Evolutionary conservation across 2,113 vertebrate genomes (phyloP), one percentile per base, ranked within the genome.

Genomic region (Carassius carassius): DNA sequence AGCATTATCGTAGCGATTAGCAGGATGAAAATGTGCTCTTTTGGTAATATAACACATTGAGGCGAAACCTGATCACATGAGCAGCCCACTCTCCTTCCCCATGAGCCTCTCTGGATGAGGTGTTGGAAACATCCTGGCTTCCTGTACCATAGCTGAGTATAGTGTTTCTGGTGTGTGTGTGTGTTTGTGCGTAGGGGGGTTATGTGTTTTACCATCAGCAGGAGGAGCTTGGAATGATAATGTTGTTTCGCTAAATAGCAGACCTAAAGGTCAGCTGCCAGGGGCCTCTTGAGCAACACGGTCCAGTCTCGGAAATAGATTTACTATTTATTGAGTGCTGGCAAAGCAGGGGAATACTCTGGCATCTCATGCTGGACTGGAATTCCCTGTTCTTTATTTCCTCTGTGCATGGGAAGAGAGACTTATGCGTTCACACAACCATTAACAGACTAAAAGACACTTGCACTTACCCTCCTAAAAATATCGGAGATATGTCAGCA

Each of bases 11-110:
- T 88, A 76, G 70, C 90, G 91, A 95, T 95, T 94, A 94, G 93
- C 90, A 82, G 90, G 91, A 91, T 90, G 90, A 93, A 95, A 86
- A 94, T 94, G 93, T 92, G 93, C 93, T 94, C 93, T 94, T 93
- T 95, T 95, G 93, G 93, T 94, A 95, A 95, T 93, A 92, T 91
- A 94, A 94, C 94, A 94, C 92, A 94, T 90, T 90, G 90, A 92
- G 89, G 83, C 81, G 94, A 94, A 95, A 95, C 92, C 91, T 91
- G 93, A 95, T 94, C 94, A 89, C 88, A 49, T 12, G n/a, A 76
- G 74, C 79, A 78, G 80, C 32, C 84, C 82, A 79, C 78, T 86
- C 74, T 74, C 80, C 77, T 92, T 92, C 93, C 78, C 90, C 92
- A 93, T 90, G 90, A 92, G 92, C 91, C 90, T 88, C 78, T 85